Conservation (phyloP, 2,888 invertebrate genomes). For the Chelonus formosanus region DNA sequence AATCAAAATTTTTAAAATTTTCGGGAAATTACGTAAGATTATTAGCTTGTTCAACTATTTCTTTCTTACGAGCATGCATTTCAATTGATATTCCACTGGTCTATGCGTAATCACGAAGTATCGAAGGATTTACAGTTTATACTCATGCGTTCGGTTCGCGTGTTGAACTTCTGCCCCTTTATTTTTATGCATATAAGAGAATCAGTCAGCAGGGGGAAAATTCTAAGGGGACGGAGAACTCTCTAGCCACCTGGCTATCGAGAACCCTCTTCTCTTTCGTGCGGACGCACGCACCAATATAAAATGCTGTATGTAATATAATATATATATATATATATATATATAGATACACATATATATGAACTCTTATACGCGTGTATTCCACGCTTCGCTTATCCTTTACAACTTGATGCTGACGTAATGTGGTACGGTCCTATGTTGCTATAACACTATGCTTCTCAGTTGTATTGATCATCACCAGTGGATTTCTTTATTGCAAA, state of each 20-base stretch:
- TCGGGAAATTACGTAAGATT: background rate
- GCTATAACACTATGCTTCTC: constrained; percentile 20
- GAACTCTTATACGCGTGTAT: constrained; percentile 33
- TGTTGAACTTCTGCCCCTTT: constrained; percentile 26
- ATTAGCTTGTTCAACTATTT: background rate
- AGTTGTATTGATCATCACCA: background rate
- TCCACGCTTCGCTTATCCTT: constrained; percentile 26
- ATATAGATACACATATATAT: too few relatives aligned
- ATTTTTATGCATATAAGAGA: constrained; percentile 12
- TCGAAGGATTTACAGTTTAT: constrained; percentile 17
- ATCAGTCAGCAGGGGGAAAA: constrained; percentile 51
- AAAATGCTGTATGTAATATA: constrained; percentile 44
- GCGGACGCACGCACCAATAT: constrained; percentile 48
- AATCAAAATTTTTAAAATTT: background rate
- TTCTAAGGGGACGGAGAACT: constrained; percentile 51
- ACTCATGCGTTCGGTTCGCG: constrained; percentile 20
- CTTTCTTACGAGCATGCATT: background rate
- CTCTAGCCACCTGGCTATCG: constrained; percentile 49
- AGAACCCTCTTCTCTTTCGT: constrained; percentile 41
- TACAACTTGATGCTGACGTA: constrained; percentile 27
- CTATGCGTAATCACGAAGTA: constrained; percentile 35
- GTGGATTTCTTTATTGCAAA: background rate
- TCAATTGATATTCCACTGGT: constrained; percentile 7
- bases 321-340: constrained; percentile 40
- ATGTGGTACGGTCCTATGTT: constrained; percentile 36